Evolutionary conservation across 1,140 invertebrate genomes (phyloP).

Genomic region (Lysiphlebus fabarum): DNA sequence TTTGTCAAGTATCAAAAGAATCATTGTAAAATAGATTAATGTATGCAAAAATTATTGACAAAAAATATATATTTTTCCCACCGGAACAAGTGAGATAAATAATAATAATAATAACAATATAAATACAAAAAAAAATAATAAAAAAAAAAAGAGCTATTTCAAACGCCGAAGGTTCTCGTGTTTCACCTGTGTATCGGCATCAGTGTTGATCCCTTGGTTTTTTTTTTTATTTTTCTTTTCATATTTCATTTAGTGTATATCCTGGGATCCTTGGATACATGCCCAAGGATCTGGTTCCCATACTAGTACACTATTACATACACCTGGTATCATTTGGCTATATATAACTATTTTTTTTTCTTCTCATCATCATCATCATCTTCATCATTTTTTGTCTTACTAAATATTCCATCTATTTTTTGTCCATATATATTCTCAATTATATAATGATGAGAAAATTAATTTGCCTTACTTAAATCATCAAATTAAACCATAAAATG

Average conservation of each 20-base stretch:
- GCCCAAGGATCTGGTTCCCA: too few relatives aligned
- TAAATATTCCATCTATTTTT: too few relatives aligned
- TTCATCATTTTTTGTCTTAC: too few relatives aligned
- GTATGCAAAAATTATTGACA: slow-evolving; percentile 47
- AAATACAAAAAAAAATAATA: too few relatives aligned
- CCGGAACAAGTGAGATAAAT: slow-evolving; percentile 40
- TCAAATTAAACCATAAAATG: too few relatives aligned
- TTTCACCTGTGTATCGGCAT: slow-evolving; percentile 42
- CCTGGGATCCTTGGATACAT: neutral
- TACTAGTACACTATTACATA: too few relatives aligned
- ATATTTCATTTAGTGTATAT: slow-evolving; percentile 12
- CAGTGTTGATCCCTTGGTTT: slow-evolving; percentile 17
- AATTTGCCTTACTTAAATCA: too few relatives aligned
- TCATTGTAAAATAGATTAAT: slow-evolving; percentile 47
- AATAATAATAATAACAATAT: neutral
- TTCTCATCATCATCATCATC: too few relatives aligned
- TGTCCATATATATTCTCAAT: too few relatives aligned
- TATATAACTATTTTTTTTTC: too few relatives aligned
- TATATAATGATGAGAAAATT: too few relatives aligned
- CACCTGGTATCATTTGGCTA: too few relatives aligned
- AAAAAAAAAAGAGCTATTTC: slow-evolving; percentile 15
- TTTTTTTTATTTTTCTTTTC: slow-evolving; percentile 8
- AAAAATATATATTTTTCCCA: slow-evolving; percentile 39
- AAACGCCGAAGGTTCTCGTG: slow-evolving; percentile 27
- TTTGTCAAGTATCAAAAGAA: neutral